Evolutionary conservation across 2,797 vertebrate species (phyloP), one percentile per base, ranked within the genome.

Genomic region (Ataeniobius toweri): DNA sequence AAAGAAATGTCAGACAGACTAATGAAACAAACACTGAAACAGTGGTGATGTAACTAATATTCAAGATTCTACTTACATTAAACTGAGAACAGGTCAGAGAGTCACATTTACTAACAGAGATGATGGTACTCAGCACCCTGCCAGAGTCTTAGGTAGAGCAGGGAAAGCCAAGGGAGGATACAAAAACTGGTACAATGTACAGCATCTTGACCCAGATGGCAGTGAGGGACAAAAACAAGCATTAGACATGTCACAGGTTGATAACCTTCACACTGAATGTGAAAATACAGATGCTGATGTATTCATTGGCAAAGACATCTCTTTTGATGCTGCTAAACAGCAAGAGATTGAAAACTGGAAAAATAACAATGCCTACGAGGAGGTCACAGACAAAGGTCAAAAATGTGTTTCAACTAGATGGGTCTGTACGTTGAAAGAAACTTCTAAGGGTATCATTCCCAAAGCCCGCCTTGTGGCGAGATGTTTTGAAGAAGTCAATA

Each of bases 311-410:
- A 44, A 58, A 44, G 20, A 44, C 39, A 16, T 59, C 5, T 44
- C 13, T 3, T 58, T 73, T 73, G 71, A 73, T 58, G 72, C 36
- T 44, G 55, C 24, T 44, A 73, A 73, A 72, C 13, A 71, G 24
- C 41, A 69, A 69, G 39, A 46, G 41, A 6, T 69, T 44, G 41
- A 69, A 50, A 71, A 72, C n/a, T 71, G 69, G 48, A 5, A 18
- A 51, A 51, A 31, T 36, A 36, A 36, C 36, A 31, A 28, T 53
- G 44, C 1, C 44, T 46, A 46, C 2, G 44, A 46, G 44, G 44
- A 31, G 36, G 3, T 36, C 3, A 36, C 36, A 36, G 36, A 36
- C 36, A 36, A 36, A 36, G 36, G 36, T 46, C 44, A 46, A 7
- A 46, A 10, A 46, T 31, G 2, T 51, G 10, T 71, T 31, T 51